Percentiles rank a stretch among this genome's conserved stretches.
These are phyloP conservation scores for Aphidius gifuensis DNA, from an alignment of 1,140 invertebrate genomes.

Conservation along the genomic window DNA sequence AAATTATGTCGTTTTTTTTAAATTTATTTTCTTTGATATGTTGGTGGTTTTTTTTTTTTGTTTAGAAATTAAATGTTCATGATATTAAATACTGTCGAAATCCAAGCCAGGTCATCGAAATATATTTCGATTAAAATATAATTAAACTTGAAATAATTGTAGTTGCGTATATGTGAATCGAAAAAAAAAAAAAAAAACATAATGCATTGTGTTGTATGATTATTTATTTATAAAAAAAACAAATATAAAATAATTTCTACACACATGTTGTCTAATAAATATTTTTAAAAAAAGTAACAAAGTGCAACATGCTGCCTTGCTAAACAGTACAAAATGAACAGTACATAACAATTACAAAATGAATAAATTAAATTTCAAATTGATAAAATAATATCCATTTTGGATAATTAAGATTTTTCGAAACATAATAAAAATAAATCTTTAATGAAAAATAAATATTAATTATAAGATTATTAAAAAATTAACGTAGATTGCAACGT, in stretches of 20 bases:
- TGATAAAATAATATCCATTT: constrained; percentile 49
- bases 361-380: constrained; percentile 42
- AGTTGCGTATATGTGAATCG: no score
- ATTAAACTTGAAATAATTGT: no score
- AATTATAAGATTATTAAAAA: constrained; percentile 34
- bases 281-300: constrained; percentile 55
- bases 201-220: constrained; percentile 10
- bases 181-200: neutral
- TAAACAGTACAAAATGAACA: constrained; percentile 51
- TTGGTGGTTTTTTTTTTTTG: no score
- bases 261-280: constrained; percentile 38
- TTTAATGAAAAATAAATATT: constrained; percentile 42
- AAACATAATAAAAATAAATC: constrained; percentile 29
- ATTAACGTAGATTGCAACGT: constrained; percentile 32
- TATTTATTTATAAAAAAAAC: neutral
- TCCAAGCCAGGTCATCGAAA: no score
- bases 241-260: constrained; percentile 11
- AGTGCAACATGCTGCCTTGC: constrained; percentile 58
- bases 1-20: no score
- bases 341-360: constrained; percentile 37
- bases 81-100: no score
- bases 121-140: no score
- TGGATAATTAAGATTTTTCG: constrained; percentile 54
- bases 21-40: no score
- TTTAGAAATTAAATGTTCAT: no score